These are phyloP conservation scores for Phalacrocorax aristotelis DNA, from an alignment of 2,113 vertebrate species.

Conservation along the genomic window DNA sequence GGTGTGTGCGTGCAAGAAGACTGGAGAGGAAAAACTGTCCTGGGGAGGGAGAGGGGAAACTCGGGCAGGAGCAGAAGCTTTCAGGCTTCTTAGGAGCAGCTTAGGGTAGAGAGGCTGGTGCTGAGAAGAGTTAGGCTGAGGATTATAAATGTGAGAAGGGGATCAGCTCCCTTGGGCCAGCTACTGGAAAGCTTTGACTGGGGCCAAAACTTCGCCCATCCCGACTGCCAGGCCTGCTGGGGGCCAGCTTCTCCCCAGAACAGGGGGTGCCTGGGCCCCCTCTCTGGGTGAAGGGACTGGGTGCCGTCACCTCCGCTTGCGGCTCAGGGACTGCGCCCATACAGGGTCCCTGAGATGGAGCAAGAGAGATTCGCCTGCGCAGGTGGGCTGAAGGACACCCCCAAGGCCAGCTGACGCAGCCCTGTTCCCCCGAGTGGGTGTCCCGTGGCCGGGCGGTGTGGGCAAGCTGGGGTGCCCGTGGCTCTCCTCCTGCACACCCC, in stretches of 20 bases:
- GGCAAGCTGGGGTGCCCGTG: neutral
- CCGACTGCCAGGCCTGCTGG: neutral
- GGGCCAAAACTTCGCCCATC: neutral
- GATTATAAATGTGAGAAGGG: neutral
- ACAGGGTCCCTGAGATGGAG: neutral
- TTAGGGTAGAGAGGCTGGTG: neutral
- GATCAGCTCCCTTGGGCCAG: neutral
- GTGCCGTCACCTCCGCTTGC: neutral
- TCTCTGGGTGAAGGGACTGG: neutral
- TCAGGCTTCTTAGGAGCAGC: neutral
- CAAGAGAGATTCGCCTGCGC: neutral
- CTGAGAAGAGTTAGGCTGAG: neutral
- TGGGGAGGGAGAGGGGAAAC: neutral
- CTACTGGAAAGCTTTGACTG: neutral
- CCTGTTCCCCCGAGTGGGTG: accelerated
- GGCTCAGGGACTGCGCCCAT: neutral
- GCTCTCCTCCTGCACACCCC: neutral
- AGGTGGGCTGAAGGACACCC: neutral
- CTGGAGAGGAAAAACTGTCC: neutral
- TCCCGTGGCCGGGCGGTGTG: accelerated
- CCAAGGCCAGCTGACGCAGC: neutral
- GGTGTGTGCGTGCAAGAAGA: neutral
- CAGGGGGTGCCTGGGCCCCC: neutral
- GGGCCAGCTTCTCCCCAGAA: neutral
- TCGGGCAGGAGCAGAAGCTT: neutral